Evolutionary conservation across 2,797 vertebrate genomes (phyloP).

Genomic region (Amblyraja radiata): DNA sequence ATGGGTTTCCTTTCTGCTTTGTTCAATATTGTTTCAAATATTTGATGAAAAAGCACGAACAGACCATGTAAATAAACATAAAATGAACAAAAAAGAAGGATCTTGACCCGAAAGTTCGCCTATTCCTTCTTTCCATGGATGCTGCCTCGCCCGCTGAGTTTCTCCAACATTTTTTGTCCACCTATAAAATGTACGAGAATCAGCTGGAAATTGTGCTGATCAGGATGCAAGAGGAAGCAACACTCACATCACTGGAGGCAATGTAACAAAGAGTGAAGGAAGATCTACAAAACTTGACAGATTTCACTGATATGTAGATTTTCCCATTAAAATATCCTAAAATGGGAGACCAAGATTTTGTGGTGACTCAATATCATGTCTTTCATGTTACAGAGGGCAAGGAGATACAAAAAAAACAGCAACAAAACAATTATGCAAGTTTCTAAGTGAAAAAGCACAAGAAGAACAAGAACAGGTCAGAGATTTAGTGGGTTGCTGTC

Average conservation of each 20-base stretch:
- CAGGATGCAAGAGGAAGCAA: not conserved
- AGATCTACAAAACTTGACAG: not conserved
- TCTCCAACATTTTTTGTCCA: no score
- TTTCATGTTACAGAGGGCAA: not conserved
- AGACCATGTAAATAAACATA: not conserved
- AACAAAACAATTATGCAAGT: not conserved
- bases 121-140: no score
- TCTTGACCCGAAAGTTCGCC: no score
- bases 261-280: not conserved
- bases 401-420: not conserved
- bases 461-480: not conserved
- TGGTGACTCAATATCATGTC: not conserved
- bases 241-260: not conserved
- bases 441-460: not conserved
- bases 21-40: not conserved
- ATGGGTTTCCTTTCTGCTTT: not conserved
- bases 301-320: not conserved
- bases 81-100: not conserved
- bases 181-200: not conserved
- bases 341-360: not conserved
- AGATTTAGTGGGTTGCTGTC: not conserved
- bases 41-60: not conserved
- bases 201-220: slow-evolving; percentile 5
- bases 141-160: no score
- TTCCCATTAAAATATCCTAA: not conserved